Percentiles rank a stretch among this genome's conserved stretches.
phyloP scores from a whole-genome alignment of 2,797 vertebrate genomes.

The Odontamblyopus lacepedii region DNA sequence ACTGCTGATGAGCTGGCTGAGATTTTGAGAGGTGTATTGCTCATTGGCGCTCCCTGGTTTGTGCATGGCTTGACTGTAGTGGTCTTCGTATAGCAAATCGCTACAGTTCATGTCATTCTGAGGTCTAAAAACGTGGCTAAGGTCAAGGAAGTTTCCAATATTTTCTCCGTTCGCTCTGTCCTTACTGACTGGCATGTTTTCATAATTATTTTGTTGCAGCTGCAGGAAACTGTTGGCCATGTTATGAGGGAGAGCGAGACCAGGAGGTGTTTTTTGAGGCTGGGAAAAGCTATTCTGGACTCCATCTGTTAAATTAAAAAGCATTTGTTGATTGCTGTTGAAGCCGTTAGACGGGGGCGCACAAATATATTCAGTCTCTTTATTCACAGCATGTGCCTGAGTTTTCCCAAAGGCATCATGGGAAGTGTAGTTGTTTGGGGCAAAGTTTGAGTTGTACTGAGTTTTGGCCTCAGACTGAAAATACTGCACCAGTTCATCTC shows the following conservation, averaged over 20 bases:
- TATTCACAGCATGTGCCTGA: conserved; percentile 67
- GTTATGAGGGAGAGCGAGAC: conserved; percentile 72
- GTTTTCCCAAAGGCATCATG: conserved; percentile 43
- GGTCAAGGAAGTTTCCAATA: conserved; percentile 61
- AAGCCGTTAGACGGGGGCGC: conserved; percentile 62
- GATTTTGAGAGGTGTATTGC: conserved; percentile 74
- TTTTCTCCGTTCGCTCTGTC: conserved; percentile 66
- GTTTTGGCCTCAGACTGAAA: conserved; percentile 78
- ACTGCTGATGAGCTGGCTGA: conserved; percentile 77
- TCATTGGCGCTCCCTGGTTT: conserved; percentile 69
- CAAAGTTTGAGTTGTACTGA: conserved; percentile 65
- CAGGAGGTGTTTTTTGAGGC: conserved; percentile 71
- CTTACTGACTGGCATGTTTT: conserved; percentile 66
- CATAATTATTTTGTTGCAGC: conserved; percentile 57
- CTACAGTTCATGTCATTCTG: conserved; percentile 49
- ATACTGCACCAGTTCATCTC: conserved; percentile 73
- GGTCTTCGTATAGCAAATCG: conserved; percentile 65
- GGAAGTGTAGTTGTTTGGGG: conserved; percentile 65
- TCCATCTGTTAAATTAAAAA: conserved; percentile 72
- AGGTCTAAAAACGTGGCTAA: conserved; percentile 47
- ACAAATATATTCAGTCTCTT: conserved; percentile 73
- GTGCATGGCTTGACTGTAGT: conserved; percentile 64
- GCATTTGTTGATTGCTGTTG: conserved; percentile 77
- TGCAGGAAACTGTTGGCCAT: conserved; percentile 69
- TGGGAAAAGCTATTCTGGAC: conserved; percentile 62